Base-by-base conservation (phyloP, 2,113 vertebrate genomes). In the Ceyx cyanopectus region DNA sequence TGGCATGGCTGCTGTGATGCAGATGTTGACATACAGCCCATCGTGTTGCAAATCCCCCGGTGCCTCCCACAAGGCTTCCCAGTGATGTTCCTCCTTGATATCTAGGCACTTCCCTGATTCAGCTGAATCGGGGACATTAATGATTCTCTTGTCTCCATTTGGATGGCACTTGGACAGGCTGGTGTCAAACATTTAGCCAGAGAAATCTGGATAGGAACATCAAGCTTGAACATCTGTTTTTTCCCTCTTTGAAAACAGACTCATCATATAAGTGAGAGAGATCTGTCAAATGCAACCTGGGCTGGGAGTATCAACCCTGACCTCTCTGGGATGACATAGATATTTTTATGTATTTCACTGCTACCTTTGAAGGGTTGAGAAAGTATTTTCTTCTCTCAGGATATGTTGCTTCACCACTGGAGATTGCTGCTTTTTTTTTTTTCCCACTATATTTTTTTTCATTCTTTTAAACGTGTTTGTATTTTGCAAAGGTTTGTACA, bases 21-120 rank as follows among this genome's bases (percentile, higher is more conserved):
- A 66, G 66, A 7, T 8, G 2, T 10, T 2, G 1, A 10, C 37
- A 5, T 5, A 3, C 14, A 26, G 34, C 1, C 0, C 37, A 32
- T 53, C 0, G 0, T 3, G 51, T 3, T 1, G 63, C 43, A 53
- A 32, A 43, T 22, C 30, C 51, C 43, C 45, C 2, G 1, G 14
- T 34, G 30, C 67, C 27, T 83, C 57, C 34, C 58, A 17, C 7
- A 0, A 50, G 32, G 12, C 46, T 58, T 65, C 40, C 73, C 6
- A 1, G 56, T 7, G 53, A 54, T 34, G 50, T 30, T 89, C 66
- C 24, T 70, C 60, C 57, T 81, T 63, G 56, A 29, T 62, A 79
- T 45, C 48, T 3, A 29, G 37, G 74, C 30, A 4, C 53, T 78
- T 75, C 53, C 74, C 60, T 12, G 26, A 65, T 72, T 48, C 92